Percentiles rank a stretch among this genome's conserved stretches.
phyloP scores from a whole-genome alignment of 2,888 invertebrate genomes.

The Tenodera sinensis region DNA sequence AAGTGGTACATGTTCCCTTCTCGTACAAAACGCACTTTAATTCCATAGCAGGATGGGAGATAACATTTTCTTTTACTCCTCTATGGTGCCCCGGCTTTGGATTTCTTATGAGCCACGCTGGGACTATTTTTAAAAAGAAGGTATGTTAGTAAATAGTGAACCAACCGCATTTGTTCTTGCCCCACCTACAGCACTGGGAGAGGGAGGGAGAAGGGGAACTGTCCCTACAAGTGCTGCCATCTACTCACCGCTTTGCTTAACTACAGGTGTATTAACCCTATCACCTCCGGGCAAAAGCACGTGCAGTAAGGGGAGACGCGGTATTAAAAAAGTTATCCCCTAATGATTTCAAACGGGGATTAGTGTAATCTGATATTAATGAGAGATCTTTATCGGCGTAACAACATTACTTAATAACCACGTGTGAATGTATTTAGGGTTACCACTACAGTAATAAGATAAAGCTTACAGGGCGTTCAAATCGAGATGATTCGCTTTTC shows the following conservation, averaged over 20 bases:
- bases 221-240: constrained; percentile 6
- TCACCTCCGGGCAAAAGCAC: too few relatives aligned
- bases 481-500: too few relatives aligned
- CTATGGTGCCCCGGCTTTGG: not conserved
- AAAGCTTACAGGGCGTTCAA: too few relatives aligned
- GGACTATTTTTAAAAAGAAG: not conserved
- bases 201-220: not conserved
- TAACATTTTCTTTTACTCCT: not conserved
- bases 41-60: too few relatives aligned
- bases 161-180: not conserved
- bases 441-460: too few relatives aligned
- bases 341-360: not conserved
- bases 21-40: too few relatives aligned
- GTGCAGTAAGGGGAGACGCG: too few relatives aligned
- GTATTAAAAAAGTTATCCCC: not conserved
- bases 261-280: not conserved
- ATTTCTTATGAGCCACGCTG: not conserved
- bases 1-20: too few relatives aligned
- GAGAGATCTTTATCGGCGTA: not conserved
- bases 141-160: not conserved
- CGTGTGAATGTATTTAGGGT: too few relatives aligned
- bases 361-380: not conserved
- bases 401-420: too few relatives aligned
- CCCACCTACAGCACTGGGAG: not conserved
- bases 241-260: not conserved